phyloP scores from a whole-genome alignment of 1,140 invertebrate species.

The Drepana arcuata region DNA sequence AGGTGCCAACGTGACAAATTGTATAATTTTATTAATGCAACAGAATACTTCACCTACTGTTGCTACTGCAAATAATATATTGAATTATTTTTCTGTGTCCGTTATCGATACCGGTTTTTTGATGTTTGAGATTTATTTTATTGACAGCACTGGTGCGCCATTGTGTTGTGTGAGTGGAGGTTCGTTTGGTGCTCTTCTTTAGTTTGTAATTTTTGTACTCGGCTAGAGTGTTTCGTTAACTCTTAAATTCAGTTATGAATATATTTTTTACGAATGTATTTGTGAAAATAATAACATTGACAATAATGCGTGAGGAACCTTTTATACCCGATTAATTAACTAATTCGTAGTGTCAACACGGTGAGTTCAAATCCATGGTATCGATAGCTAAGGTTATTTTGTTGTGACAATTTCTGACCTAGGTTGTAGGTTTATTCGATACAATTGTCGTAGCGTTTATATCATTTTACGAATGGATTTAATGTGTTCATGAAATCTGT shows the following conservation, averaged over 20 bases:
- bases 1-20: too few relatives aligned
- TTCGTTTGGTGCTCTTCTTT: constrained; percentile 39
- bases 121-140: constrained; percentile 11
- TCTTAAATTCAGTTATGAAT: constrained; percentile 51
- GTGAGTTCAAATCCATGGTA: constrained; percentile 60
- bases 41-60: too few relatives aligned
- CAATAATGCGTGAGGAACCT: constrained; percentile 67
- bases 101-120: constrained; percentile 32
- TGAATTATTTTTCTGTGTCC: constrained; percentile 4
- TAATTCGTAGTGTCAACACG: constrained; percentile 58
- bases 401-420: too few relatives aligned
- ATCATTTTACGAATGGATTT: too few relatives aligned
- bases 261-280: constrained; percentile 63
- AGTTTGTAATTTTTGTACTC: constrained; percentile 49
- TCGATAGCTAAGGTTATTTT: constrained; percentile 65
- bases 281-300: constrained; percentile 54
- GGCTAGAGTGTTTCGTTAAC: constrained; percentile 54
- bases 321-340: constrained; percentile 62
- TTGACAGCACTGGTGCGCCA: constrained; percentile 44
- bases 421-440: too few relatives aligned
- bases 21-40: too few relatives aligned
- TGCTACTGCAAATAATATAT: background rate
- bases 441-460: too few relatives aligned
- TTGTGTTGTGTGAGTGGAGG: constrained; percentile 43
- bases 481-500: too few relatives aligned